phyloP scores from a whole-genome alignment of 2,888 invertebrate species.

The Chelonus formosanus region DNA sequence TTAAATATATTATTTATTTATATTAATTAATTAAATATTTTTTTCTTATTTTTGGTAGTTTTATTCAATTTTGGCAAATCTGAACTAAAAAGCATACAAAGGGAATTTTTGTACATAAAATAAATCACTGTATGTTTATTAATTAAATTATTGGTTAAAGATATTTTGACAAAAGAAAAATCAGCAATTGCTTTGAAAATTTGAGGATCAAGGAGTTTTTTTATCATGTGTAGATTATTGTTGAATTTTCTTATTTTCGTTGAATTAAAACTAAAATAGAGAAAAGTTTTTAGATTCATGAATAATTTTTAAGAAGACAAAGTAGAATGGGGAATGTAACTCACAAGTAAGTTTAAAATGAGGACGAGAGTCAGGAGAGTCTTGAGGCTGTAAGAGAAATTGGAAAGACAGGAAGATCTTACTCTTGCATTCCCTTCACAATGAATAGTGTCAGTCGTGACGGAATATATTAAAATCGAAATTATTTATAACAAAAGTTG shows the following conservation, averaged over 20 bases:
- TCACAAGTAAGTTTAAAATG: conserved; percentile 23
- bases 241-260: neutral
- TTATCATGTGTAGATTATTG: neutral
- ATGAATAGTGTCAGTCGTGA: conserved; percentile 20
- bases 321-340: conserved; percentile 11
- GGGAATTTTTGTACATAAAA: no score
- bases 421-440: conserved; percentile 14
- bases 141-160: no score
- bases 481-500: conserved; percentile 2
- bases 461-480: conserved; percentile 13
- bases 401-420: conserved; percentile 9
- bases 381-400: conserved; percentile 2
- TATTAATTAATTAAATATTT: no score
- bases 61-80: no score
- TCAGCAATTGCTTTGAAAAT: no score
- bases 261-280: neutral
- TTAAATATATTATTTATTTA: no score
- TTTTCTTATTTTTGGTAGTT: no score
- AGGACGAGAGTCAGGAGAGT: conserved; percentile 14
- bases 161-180: no score
- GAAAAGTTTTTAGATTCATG: conserved; percentile 1
- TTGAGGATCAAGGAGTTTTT: no score
- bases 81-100: no score
- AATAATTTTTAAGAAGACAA: conserved; percentile 11
- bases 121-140: no score